Evolutionary conservation across 2,888 invertebrate species (phyloP).

Genomic region (Ochropacha duplaris): DNA sequence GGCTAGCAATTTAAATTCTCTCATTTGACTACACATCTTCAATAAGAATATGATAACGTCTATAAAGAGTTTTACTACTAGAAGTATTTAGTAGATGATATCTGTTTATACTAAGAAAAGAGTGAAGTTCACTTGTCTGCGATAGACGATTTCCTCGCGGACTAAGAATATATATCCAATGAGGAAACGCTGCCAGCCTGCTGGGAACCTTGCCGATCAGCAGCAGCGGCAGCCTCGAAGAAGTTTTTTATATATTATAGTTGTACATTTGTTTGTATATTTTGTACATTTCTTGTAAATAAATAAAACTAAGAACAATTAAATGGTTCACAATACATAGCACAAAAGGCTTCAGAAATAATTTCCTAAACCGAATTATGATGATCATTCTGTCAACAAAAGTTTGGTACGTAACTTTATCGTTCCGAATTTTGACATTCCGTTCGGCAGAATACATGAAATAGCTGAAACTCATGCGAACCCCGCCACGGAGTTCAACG

Average conservation of each 20-base stretch:
- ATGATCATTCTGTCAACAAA: conserved; percentile 32
- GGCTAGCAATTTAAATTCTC: not conserved
- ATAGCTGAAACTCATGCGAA: conserved; percentile 40
- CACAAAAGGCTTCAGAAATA: conserved; percentile 22
- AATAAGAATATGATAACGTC: not conserved
- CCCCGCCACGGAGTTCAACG: conserved; percentile 41
- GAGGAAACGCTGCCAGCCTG: too few relatives aligned
- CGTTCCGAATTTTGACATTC: not conserved
- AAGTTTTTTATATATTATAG: too few relatives aligned
- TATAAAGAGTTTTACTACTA: not conserved
- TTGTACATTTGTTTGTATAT: too few relatives aligned
- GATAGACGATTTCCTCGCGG: too few relatives aligned
- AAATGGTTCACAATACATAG: conserved; percentile 6
- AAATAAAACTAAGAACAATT: too few relatives aligned
- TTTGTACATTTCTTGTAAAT: too few relatives aligned
- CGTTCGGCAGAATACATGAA: conserved; percentile 23
- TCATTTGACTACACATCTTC: not conserved
- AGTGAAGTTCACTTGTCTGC: too few relatives aligned
- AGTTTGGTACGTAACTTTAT: conserved; percentile 21
- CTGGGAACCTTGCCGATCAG: too few relatives aligned
- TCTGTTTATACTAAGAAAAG: too few relatives aligned
- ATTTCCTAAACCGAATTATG: conserved; percentile 20
- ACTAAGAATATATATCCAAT: too few relatives aligned
- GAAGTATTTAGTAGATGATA: too few relatives aligned
- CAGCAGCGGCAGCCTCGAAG: too few relatives aligned